Conservation (phyloP, 2,113 vertebrate genomes). For the Conger conger region DNA sequence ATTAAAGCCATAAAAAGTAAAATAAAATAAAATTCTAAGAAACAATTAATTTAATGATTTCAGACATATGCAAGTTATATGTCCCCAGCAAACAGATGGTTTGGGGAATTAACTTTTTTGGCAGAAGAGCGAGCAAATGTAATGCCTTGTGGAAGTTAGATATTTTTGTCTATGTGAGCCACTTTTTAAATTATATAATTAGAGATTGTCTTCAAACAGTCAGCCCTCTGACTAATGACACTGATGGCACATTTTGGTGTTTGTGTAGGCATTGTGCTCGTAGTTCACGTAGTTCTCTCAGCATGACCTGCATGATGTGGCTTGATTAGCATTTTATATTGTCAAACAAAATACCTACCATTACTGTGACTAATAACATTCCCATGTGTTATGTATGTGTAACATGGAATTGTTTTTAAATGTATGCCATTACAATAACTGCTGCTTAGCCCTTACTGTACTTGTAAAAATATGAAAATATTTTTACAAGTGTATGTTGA, state of each 20-base stretch:
- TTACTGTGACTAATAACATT: background rate
- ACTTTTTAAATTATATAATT: background rate
- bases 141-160: background rate
- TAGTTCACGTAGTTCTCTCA: too few species aligned
- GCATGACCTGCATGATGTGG: too few species aligned
- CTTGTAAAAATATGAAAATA: too few species aligned
- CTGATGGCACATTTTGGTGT: background rate
- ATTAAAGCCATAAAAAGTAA: background rate
- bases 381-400: background rate
- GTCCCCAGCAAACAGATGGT: background rate
- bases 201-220: background rate
- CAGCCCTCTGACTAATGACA: background rate
- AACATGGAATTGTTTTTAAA: background rate
- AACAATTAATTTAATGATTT: background rate
- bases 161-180: background rate
- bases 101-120: background rate
- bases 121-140: background rate
- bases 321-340: background rate
- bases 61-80: background rate
- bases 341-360: background rate
- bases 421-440: background rate
- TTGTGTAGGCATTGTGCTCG: background rate
- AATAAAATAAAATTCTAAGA: background rate
- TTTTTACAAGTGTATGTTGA: background rate
- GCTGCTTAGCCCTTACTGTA: background rate